Percentiles rank a stretch among this genome's conserved stretches.
phyloP scores from a whole-genome alignment of 2,113 vertebrate genomes.

The Mus pahari region DNA sequence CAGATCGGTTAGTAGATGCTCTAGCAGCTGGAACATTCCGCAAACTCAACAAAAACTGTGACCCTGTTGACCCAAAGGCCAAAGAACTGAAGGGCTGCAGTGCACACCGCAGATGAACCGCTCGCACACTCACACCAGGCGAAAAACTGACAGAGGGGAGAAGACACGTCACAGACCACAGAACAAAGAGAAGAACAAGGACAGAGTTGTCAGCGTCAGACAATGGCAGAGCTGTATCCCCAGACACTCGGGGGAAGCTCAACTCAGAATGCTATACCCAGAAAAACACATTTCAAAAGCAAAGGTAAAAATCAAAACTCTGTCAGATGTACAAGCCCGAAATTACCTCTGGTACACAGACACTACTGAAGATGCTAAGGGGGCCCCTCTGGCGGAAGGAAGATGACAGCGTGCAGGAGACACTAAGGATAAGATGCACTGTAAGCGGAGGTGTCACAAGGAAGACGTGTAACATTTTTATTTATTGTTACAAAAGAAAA shows the following conservation, averaged over 20 bases:
- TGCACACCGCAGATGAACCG: background rate
- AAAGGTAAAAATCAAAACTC: background rate
- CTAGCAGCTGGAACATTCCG: background rate
- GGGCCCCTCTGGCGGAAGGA: background rate
- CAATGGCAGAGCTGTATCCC: background rate
- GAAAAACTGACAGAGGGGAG: background rate
- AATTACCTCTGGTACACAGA: background rate
- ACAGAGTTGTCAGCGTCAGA: background rate
- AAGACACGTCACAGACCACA: background rate
- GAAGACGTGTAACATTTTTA: background rate
- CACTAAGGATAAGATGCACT: background rate
- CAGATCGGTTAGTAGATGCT: background rate
- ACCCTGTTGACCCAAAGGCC: background rate
- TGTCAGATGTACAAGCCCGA: background rate
- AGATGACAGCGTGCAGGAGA: background rate
- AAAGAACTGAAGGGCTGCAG: background rate
- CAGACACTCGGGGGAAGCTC: background rate
- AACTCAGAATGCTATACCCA: background rate
- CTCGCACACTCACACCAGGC: background rate
- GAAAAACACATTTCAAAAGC: background rate
- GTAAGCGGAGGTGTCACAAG: too few relatives aligned
- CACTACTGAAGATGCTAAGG: background rate
- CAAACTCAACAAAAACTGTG: background rate
- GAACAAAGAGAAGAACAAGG: too few relatives aligned
- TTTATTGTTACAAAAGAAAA: background rate